Conservation (phyloP, 2,888 invertebrate species). For the Drosophila hamatofila region DNA sequence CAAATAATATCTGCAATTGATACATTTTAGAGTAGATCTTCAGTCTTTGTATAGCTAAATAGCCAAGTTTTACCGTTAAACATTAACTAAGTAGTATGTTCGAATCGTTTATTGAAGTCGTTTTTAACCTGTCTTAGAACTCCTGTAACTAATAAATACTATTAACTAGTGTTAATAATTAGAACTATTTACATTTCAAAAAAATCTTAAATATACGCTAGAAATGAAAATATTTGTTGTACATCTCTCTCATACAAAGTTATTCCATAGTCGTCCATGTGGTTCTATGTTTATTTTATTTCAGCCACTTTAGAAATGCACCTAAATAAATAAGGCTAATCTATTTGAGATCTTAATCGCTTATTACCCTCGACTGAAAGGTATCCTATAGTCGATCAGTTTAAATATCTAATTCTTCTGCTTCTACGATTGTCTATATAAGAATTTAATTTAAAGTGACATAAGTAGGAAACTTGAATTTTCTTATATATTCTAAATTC, state of each 20-base stretch:
- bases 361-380: neutral
- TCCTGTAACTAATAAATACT: too few species aligned
- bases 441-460: too few species aligned
- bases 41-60: too few species aligned
- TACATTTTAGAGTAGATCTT: too few species aligned
- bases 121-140: too few species aligned
- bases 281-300: neutral
- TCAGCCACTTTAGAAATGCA: neutral
- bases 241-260: neutral
- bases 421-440: neutral
- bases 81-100: too few species aligned
- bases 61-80: too few species aligned
- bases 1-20: too few species aligned
- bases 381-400: constrained; percentile 8
- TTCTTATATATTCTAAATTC: neutral
- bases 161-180: too few species aligned
- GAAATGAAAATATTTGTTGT: too few species aligned
- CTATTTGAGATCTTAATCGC: neutral
- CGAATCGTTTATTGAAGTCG: too few species aligned
- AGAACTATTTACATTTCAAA: too few species aligned
- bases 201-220: neutral
- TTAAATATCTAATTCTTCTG: neutral
- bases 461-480: neutral
- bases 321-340: constrained; percentile 9
- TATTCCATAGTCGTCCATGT: neutral